Evolutionary conservation across 2,888 invertebrate genomes (phyloP), one percentile per base, ranked within the genome.

Genomic region (Malthinus flaveolus): DNA sequence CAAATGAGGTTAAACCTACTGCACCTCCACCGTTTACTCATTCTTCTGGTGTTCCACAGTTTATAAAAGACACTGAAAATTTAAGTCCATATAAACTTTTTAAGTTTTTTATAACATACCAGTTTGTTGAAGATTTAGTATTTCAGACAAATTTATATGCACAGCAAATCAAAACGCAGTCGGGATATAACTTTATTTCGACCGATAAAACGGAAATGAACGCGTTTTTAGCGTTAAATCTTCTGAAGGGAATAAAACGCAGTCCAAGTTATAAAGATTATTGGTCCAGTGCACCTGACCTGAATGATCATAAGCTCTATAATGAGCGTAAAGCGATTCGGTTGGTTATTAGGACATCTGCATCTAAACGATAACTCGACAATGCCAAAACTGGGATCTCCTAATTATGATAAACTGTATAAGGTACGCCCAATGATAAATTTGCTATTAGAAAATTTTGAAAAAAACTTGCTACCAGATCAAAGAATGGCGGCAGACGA

Each of bases 201-300:
- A 61, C 62, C 7, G 56, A 12, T 35, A 32, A 36, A 10, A 53
- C 59, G 35, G 62, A 68, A 64, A 63, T 68, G 32, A 56, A 53
- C 35, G 11, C 11, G 10, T 67, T 66, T 52, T 45, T 65, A 34
- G 65, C 45, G 23, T 59, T 68, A 45, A 65, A 66, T 59, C 46
- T 69, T 37, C 36, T 69, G n/a, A 70, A 68, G 67, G 66, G 67
- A 13, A 56, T 67, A 6, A 68, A 65, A 50, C 47, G 48, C 32
- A 50, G 55, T 37, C 66, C 67, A 7, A 63, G 65, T 53, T 68
- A 68, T 34, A 53, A 61, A 33, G 66, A 68, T 51, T 66, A 66
- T 51, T 70, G 69, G 67, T 61, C 56, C 1, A 36, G 53, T 33
- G 44, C 49, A 13, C 50, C 13, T 4, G 61, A 65, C 23, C 23